These are phyloP conservation scores for Conomelus anceps DNA, from an alignment of 2,888 invertebrate species.

Conservation along the genomic window DNA sequence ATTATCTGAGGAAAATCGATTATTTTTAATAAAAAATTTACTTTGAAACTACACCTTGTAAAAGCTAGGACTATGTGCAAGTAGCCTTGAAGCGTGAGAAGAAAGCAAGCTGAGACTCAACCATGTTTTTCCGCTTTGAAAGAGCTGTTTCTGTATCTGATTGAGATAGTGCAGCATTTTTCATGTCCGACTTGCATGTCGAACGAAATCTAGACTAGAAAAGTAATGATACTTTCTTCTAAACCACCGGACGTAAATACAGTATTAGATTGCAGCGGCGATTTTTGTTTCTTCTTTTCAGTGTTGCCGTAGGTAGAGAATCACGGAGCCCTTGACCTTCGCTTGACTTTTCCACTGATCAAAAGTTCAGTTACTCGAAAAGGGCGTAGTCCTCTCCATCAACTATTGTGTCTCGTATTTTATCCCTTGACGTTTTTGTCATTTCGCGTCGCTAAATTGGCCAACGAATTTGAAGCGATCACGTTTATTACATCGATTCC, in stretches of 20 bases:
- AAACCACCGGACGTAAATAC: background rate
- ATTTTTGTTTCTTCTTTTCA: background rate
- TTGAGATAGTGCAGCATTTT: background rate
- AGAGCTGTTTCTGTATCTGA: background rate
- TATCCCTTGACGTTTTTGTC: background rate
- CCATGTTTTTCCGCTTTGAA: background rate
- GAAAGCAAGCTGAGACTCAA: background rate
- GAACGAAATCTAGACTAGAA: background rate
- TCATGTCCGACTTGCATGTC: background rate
- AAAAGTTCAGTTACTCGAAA: background rate
- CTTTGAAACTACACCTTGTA: background rate
- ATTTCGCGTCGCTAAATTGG: background rate
- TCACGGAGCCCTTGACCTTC: background rate
- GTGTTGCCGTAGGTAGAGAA: background rate
- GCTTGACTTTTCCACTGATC: background rate
- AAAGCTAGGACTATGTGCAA: background rate
- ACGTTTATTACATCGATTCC: background rate
- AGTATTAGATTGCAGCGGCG: background rate
- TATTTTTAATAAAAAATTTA: background rate
- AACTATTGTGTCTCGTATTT: background rate
- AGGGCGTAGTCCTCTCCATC: background rate
- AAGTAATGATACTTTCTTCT: background rate
- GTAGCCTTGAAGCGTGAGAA: background rate
- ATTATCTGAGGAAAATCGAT: too few relatives aligned
- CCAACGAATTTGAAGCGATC: background rate